Evolutionary conservation across 64 coral and sea anemone species (phyloP).

Genomic region (Actinia equina): DNA sequence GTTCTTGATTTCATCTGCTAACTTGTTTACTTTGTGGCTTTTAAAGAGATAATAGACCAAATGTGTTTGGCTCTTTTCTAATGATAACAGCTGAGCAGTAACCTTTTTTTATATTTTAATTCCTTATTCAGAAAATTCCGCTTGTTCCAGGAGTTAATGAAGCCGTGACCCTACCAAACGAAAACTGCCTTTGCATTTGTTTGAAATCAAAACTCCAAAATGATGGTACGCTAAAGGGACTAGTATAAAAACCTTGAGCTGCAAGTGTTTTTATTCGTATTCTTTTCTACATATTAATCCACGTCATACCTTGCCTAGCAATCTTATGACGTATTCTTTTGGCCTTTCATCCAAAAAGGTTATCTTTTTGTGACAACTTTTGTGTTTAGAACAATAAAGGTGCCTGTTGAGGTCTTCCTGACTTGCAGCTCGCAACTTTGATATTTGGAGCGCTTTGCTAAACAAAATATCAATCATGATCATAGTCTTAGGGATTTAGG

Average conservation of each 20-base stretch:
- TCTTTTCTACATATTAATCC: not conserved
- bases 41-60: constrained; percentile 1
- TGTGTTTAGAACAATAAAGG: not conserved
- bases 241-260: too few species aligned
- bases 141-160: not conserved
- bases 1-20: not conserved
- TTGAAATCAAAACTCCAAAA: not conserved
- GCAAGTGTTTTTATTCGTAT: not conserved
- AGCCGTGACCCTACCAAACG: not conserved
- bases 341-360: not conserved
- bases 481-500: not conserved
- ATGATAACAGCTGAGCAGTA: not conserved
- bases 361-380: not conserved
- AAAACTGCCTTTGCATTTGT: not conserved
- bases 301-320: not conserved
- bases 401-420: not conserved
- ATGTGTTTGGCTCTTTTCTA: not conserved
- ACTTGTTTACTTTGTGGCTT: constrained; percentile 9
- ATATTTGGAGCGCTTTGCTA: not conserved
- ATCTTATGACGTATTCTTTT: not conserved
- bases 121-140: not conserved
- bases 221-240: not conserved
- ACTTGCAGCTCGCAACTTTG: not conserved
- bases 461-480: not conserved
- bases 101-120: not conserved